Evolutionary conservation across 2,888 invertebrate species (phyloP), one percentile per base, ranked within the genome.

Genomic region (Phaonia tiefii): DNA sequence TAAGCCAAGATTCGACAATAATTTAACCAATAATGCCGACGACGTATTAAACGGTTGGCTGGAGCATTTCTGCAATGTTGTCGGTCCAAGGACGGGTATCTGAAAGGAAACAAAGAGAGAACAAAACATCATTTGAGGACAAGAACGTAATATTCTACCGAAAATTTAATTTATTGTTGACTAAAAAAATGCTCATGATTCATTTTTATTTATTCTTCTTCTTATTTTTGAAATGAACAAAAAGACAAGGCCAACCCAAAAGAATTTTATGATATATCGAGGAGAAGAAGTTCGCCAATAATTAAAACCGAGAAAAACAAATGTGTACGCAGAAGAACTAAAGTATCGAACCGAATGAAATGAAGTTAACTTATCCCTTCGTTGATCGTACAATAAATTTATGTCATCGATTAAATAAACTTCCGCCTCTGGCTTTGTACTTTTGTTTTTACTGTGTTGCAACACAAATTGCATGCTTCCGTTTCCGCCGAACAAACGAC

Each of bases 1-100:
- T 66, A 89, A 84, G 58, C 89, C 89, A 74, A 90, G 79, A 84
- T 90, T 89, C 44, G 90, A 89, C 56, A 89, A 75, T 39, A 90
- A 56, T 67, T 86, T 86, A 60, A 86, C 85, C 17, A 89, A 66
- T 69, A 88, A 72, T 0, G 79, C 83, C 63, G 86, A 84, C 79
- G 87, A 85, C 80, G 86, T 87, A 8, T 81, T 85, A 42, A 88
- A 87, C 2, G 87, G 85, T 51, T 86, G 84, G 39, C 46, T 84
- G 17, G 88, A 82, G 76, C 91, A 91, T 83, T 88, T 88, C 58
- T 85, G 86, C 31, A 84, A 42, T 54, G 86, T 84, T 69, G 86
- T 86, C 8, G 86, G 82, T 49, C 86, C 86, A 25, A 88, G 75
- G 54, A 91, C 84, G 58, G 90, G 88, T 76, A 91, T 85, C 89